Evolutionary conservation across 2,888 invertebrate genomes (phyloP), one percentile per base, ranked within the genome.

Genomic region (Caenorhabditis sp.): DNA sequence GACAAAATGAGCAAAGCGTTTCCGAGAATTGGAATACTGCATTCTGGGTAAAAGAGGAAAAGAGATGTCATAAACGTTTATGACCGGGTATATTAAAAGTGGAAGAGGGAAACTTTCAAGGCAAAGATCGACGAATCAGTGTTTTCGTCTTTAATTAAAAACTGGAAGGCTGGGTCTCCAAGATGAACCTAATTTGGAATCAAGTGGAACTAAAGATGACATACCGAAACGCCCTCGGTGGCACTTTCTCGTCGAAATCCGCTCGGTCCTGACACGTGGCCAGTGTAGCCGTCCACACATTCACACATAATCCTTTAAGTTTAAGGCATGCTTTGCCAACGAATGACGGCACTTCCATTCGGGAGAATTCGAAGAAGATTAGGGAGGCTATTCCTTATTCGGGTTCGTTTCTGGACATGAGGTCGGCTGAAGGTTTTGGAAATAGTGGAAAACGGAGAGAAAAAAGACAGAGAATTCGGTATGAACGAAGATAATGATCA

Each of bases 281-380:
- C 26, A 82, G n/a, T 3, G 82, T 82, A 24, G 77, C 82, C 16
- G 77, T 26, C 77, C 82, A 82, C 38, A 82, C 69, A 51, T 82
- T 74, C 12, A 82, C 82, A 74, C 82, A 82, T 58, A 82, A 44
- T 61, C 77, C 82, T 28, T 79, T 77, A 41, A 82, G 70, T 63
- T 82, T 82, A 19, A 77, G 74, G 58, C 82, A 82, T 47, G 79
- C 82, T 79, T 82, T 82, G 28, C 73, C 77, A 31, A 82, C 82
- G 28, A 80, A 74, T 26, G 74, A 56, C 44, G 80, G 80, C 69
- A 80, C 69, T 74, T 80, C 80, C 74, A 80, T 80, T 24, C 54
- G 54, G 44, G 26, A 51, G 5, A 26, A 49, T 47, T 54, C 54
- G 31, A 6, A 51, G 35, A 59, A 24, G 47, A 19, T 19, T n/a